These are phyloP conservation scores for Leptopilina drosophilae DNA, from an alignment of 2,888 invertebrate species.

Conservation along the genomic window DNA sequence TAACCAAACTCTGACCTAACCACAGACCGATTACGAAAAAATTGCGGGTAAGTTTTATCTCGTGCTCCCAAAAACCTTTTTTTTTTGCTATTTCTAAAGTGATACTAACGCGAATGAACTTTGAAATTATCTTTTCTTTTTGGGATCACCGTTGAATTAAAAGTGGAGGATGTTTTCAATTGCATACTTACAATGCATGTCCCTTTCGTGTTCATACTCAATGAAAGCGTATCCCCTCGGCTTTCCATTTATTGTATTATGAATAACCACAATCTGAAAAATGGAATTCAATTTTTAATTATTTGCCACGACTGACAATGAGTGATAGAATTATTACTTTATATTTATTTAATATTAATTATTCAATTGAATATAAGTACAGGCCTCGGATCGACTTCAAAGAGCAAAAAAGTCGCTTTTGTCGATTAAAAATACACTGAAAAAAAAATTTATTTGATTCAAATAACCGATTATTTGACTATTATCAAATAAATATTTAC, in stretches of 20 bases:
- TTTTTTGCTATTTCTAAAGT: constrained; percentile 67
- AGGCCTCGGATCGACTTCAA: too few species aligned
- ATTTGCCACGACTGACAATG: neutral
- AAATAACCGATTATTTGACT: too few species aligned
- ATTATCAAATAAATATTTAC: too few species aligned
- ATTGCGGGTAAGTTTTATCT: constrained; percentile 63
- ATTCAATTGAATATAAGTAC: too few species aligned
- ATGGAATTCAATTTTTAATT: constrained; percentile 22
- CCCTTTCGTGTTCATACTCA: constrained; percentile 98
- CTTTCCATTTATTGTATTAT: constrained; percentile 91
- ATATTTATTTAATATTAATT: too few species aligned
- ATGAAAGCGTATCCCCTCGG: constrained; percentile 99
- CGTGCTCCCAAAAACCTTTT: constrained; percentile 69
- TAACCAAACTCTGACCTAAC: constrained; percentile 39
- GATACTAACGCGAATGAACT: constrained; percentile 74
- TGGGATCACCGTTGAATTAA: constrained; percentile 53
- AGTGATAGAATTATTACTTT: too few species aligned
- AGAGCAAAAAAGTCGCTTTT: too few species aligned
- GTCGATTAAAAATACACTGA: too few species aligned
- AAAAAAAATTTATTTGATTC: too few species aligned
- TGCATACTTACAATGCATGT: constrained; percentile 98
- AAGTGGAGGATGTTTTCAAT: constrained; percentile 44
- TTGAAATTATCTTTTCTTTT: constrained; percentile 59
- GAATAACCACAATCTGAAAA: constrained; percentile 91
- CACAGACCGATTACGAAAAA: constrained; percentile 65